Conservation (phyloP, 92 coral and sea anemone genomes). For the Palythoa caribaeorum region DNA sequence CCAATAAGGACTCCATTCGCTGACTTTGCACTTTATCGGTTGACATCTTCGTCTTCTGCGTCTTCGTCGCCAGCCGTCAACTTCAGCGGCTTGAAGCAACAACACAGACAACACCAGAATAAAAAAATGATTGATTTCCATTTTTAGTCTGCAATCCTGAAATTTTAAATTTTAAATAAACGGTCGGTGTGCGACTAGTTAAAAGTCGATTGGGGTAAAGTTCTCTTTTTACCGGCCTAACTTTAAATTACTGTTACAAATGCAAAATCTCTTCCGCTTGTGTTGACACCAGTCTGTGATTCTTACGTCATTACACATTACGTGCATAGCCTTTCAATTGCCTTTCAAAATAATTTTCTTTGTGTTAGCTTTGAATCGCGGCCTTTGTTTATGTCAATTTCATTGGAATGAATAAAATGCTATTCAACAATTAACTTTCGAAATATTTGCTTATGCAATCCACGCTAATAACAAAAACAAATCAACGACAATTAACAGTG, state of each 20-base stretch:
- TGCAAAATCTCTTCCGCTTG: not conserved
- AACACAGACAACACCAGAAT: not conserved
- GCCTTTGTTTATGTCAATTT: not conserved
- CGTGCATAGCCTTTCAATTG: not conserved
- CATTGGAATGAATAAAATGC: not conserved
- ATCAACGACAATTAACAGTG: not conserved
- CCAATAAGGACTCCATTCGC: constrained; percentile 25
- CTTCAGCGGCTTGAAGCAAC: not conserved
- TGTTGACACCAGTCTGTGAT: not conserved
- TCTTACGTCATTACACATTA: not conserved
- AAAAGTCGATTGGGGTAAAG: not conserved
- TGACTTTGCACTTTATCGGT: constrained; percentile 12
- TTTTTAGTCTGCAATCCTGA: not conserved
- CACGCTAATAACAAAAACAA: not conserved
- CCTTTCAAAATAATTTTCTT: not conserved
- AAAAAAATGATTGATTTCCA: constrained; percentile 4
- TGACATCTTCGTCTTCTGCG: constrained; percentile 17
- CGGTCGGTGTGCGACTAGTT: not conserved
- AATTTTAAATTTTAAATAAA: not conserved
- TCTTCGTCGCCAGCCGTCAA: constrained; percentile 34
- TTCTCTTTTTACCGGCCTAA: not conserved
- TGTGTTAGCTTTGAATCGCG: not conserved
- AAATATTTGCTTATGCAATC: not conserved
- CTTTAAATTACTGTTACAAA: not conserved
- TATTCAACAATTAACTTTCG: not conserved